phyloP scores from a whole-genome alignment of 2,113 vertebrate species.

The Apteryx owenii region DNA sequence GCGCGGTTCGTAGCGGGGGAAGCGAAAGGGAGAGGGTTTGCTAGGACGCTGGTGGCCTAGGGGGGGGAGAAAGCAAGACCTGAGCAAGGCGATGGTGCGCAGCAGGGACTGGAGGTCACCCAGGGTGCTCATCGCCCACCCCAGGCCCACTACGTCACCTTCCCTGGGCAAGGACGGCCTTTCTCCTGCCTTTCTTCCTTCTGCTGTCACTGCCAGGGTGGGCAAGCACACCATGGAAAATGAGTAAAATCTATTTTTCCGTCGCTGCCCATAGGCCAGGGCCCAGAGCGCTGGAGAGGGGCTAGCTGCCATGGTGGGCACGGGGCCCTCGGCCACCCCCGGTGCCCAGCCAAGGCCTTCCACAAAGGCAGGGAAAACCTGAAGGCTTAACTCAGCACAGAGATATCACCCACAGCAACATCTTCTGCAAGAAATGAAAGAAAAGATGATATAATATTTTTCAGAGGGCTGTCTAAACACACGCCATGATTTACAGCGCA shows the following conservation, averaged over 20 bases:
- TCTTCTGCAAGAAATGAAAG: neutral
- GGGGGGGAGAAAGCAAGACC: neutral
- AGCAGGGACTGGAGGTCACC: neutral
- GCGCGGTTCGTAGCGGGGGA: neutral
- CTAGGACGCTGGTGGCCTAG: neutral
- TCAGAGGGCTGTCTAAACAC: conserved; percentile 6
- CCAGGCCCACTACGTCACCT: neutral
- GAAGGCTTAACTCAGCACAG: rapidly evolving
- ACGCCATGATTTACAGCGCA: neutral
- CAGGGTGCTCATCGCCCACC: neutral
- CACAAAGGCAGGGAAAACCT: neutral
- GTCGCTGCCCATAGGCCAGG: neutral
- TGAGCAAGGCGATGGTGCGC: neutral
- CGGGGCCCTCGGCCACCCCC: rapidly evolving
- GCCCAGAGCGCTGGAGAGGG: neutral
- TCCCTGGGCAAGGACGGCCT: neutral
- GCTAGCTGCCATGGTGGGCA: neutral
- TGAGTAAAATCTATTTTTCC: neutral
- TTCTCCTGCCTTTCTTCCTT: neutral
- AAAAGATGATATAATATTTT: neutral
- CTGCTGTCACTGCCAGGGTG: neutral
- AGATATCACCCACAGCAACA: neutral
- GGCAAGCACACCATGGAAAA: neutral
- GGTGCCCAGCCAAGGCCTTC: rapidly evolving
- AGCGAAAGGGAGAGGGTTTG: neutral